Evolutionary conservation across 2,113 vertebrate species (phyloP), one percentile per base, ranked within the genome.

Genomic region (Podarcis muralis): DNA sequence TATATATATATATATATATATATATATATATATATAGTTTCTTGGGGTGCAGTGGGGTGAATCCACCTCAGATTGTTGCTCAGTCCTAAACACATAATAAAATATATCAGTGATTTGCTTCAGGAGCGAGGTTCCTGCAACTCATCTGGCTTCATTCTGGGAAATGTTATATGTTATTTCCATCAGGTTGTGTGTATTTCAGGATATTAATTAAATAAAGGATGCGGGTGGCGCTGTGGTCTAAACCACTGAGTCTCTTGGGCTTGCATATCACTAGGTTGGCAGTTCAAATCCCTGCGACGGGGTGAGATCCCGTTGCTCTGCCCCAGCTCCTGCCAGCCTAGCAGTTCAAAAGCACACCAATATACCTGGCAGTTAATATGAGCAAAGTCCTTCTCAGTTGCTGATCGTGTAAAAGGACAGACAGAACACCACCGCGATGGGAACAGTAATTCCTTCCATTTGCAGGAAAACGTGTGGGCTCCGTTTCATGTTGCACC

Each of bases 301-400:
- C 2, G 48, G 48, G 2, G 8, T 48, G 48, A 48, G 48, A 9
- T 48, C 48, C 48, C 2, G 9, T 48, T 48, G 48, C 48, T 48
- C 48, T 48, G 8, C 9, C 6, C 48, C 48, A 48, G 48, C 48
- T 48, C 48, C 48, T 48, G 48, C 48, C 9, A 11, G 11, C 9
- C 48, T 48, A 48, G 48, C 48, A 48, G 48, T 48, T 48, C 48
- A 11, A 48, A 48, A 48, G 48, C 48, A 48, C 9, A 48, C 9
- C 48, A 6, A 27, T 71, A 77, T 84, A 37, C 3, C 85, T 74
- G 75, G 84, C 69, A 57, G 20, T 18, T 69, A 62, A 92, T 43
- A 37, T 85, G 23, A 37, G 88, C 25, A 83, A 87, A 87, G 90
- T 62, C 65, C 81, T 20, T 43, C 6, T 74, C 59, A 75, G 6